phyloP scores from a whole-genome alignment of 2,113 vertebrate species.

The Otolemur garnettii region DNA sequence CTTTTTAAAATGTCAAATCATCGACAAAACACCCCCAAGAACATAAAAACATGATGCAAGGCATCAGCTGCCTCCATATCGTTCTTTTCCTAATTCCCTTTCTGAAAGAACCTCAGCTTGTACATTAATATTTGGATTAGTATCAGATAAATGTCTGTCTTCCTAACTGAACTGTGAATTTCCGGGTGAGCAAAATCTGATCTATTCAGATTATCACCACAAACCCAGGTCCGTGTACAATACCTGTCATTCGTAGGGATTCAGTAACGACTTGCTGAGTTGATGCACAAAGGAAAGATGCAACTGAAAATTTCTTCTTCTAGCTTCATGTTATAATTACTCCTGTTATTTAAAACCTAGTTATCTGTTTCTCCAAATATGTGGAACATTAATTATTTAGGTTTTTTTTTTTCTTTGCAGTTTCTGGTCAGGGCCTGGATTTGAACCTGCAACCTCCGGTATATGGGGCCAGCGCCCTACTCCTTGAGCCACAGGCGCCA shows the following conservation, averaged over 20 bases:
- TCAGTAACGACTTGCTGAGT: neutral
- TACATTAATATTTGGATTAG: neutral
- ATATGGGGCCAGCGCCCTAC: too few species aligned
- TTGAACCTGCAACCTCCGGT: too few species aligned
- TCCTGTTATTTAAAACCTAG: neutral
- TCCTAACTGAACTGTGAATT: neutral
- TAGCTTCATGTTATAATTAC: neutral
- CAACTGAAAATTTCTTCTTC: neutral
- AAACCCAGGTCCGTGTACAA: neutral
- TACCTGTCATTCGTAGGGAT: neutral
- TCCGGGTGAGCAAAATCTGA: neutral
- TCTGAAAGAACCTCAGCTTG: too few species aligned
- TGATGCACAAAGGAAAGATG: accelerated
- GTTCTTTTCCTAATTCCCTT: accelerated
- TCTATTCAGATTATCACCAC: neutral
- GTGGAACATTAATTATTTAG: neutral
- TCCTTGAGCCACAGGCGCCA: too few species aligned
- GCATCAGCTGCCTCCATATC: accelerated
- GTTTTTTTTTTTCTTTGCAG: too few species aligned
- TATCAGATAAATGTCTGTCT: neutral
- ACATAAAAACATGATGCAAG: neutral
- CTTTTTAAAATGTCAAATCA: neutral
- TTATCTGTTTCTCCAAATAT: neutral
- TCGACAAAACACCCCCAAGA: neutral
- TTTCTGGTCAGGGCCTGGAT: too few species aligned